A percentile compares a stretch with the other conserved stretches of the same genome.
phyloP scores from a whole-genome alignment of 2,797 vertebrate species.

The Mallotus villosus region DNA sequence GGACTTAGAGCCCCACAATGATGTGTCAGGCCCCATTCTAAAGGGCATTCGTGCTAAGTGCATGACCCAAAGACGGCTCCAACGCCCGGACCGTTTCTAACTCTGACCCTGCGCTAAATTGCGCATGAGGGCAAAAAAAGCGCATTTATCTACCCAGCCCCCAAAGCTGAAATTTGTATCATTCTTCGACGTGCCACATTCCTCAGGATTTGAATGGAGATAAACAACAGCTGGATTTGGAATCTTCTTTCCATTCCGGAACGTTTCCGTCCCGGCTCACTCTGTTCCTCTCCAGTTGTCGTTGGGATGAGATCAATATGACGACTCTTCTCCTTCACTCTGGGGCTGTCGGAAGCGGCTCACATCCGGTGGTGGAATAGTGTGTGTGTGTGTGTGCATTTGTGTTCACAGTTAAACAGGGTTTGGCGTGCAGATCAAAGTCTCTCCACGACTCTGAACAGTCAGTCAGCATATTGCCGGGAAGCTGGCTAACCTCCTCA shows the following conservation, averaged over 20 bases:
- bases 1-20: background rate
- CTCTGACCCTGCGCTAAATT: no score
- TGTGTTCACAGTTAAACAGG: slow-evolving; percentile 49
- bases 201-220: slow-evolving; percentile 9
- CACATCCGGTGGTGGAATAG: slow-evolving; percentile 42
- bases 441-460: slow-evolving; percentile 48
- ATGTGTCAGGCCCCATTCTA: slow-evolving; percentile 14
- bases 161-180: background rate
- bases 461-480: slow-evolving; percentile 46
- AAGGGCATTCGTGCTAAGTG: slow-evolving; percentile 21
- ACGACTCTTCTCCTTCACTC: slow-evolving; percentile 25
- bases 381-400: slow-evolving; percentile 45
- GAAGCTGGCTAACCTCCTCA: slow-evolving; percentile 47
- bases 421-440: slow-evolving; percentile 68
- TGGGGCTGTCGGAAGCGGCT: slow-evolving; percentile 36
- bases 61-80: slow-evolving; percentile 21
- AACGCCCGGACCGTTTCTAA: no score
- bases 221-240: slow-evolving; percentile 41
- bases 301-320: background rate
- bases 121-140: no score
- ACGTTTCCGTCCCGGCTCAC: slow-evolving; percentile 31
- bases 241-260: slow-evolving; percentile 42
- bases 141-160: no score
- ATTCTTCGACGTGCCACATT: background rate
- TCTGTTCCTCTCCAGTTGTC: slow-evolving; percentile 13